Base-by-base conservation (phyloP, 2,888 invertebrate species). In the Epistrophella euchroma region DNA sequence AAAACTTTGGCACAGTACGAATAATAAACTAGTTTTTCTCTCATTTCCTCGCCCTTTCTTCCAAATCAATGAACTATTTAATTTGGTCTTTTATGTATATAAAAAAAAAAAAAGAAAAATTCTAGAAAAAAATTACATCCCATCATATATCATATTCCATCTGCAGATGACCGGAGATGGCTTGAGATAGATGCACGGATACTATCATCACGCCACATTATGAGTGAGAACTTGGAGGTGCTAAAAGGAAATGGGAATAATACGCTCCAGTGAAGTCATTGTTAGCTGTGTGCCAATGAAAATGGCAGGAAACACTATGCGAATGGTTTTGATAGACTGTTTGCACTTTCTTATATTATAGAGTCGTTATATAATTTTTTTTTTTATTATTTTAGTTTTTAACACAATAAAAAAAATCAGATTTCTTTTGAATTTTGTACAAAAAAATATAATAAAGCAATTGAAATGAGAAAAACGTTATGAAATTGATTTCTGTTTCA, bases 31-130 rank as follows among this genome's bases (percentile, higher is more conserved):
- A 60, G 60, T 17, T 22, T 35, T 28, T 25, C 11, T 43, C 19
- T 25, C 25, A 43, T 45, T 45, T 37, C 28, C 17, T 55, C 9
- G 62, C 37, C 40, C 32, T 72, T 68, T 72, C 79, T 85, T 85
- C 84, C 84, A 79, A 85, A 71, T 80, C 84, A 85, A 80, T 85
- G 84, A 85, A 85, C 84, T 80, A 85, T 80, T 85, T 85, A 85
- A 85, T 85, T 85, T 85, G 71, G 75, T 76, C n/a, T n/a, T 85
- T 80, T 80, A 76, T n/a, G n/a, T n/a, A 76, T 85, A 32, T 32
- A 64, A 28, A 64, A 50, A 50, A 56, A 58, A 56, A 35, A 40
- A 43, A 15, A 40, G n/a, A 22, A 25, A n/a, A 10, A 25, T 5
- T 25, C 2, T 22, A 32, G 10, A 50, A 45, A 60, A 60, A 62